Conservation (phyloP, 2,797 vertebrate genomes). For the Etheostoma nigrum region DNA sequence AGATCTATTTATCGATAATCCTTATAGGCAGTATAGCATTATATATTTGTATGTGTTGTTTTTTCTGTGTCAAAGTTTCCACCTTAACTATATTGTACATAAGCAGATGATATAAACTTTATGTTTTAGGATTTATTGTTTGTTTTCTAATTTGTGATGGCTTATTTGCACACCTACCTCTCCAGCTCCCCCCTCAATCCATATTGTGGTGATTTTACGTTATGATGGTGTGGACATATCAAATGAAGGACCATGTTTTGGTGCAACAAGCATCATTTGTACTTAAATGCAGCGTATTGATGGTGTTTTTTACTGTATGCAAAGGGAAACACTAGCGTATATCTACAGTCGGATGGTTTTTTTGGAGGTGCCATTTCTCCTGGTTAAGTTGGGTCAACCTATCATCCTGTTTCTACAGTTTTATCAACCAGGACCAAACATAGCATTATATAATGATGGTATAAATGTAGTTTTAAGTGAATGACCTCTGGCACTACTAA, state of each 20-base stretch:
- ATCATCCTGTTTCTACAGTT: constrained; percentile 45
- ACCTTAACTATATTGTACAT: constrained; percentile 80
- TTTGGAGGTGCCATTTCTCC: constrained; percentile 51
- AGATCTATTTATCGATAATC: constrained; percentile 81
- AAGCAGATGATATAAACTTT: constrained; percentile 79
- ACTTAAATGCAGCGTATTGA: constrained; percentile 41
- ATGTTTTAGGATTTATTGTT: constrained; percentile 72
- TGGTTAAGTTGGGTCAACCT: constrained; percentile 28
- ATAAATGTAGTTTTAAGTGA: constrained; percentile 28
- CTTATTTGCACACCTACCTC: constrained; percentile 89
- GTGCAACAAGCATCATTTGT: constrained; percentile 48
- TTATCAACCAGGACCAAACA: constrained; percentile 66
- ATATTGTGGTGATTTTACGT: constrained; percentile 71
- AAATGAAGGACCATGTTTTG: constrained; percentile 64
- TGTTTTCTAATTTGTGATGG: constrained; percentile 74
- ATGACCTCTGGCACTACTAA: constrained; percentile 26
- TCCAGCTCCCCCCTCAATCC: constrained; percentile 52
- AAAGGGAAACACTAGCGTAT: constrained; percentile 49
- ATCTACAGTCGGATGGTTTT: constrained; percentile 19
- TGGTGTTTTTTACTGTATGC: constrained; percentile 54
- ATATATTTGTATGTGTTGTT: constrained; percentile 82
- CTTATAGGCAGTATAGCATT: constrained; percentile 67
- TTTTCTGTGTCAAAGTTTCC: constrained; percentile 79
- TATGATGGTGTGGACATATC: constrained; percentile 61
- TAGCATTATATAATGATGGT: constrained; percentile 34